phyloP scores from a whole-genome alignment of 1,140 invertebrate genomes.

The Notospermus geniculatus region DNA sequence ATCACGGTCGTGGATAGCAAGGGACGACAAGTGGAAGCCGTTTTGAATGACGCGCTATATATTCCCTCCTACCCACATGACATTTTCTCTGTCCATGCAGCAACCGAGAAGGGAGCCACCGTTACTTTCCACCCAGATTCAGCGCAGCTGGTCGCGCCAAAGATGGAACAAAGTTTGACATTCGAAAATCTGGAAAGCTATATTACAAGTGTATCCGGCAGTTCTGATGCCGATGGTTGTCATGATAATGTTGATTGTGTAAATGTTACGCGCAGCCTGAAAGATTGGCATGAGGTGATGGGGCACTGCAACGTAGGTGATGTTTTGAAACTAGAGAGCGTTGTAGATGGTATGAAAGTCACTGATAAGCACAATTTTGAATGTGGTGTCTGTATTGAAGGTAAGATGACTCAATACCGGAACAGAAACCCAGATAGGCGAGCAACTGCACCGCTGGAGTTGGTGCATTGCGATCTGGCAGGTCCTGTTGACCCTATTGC shows the following conservation, averaged over 20 bases:
- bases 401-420: neutral
- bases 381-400: neutral
- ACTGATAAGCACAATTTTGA: neutral
- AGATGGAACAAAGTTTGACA: constrained; percentile 4
- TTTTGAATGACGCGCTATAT: constrained; percentile 17
- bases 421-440: neutral
- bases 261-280: neutral
- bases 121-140: neutral
- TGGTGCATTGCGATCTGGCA: too few species aligned
- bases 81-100: constrained; percentile 19
- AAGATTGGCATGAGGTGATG: neutral
- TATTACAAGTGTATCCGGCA: too few species aligned
- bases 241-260: neutral
- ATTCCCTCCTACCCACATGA: constrained; percentile 16
- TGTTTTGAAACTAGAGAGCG: neutral
- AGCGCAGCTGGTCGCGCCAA: neutral
- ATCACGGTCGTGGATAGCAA: constrained; percentile 9
- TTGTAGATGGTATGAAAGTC: constrained; percentile 6
- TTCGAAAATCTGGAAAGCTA: neutral
- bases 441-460: constrained; percentile 6
- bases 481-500: constrained; percentile 10
- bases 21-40: neutral
- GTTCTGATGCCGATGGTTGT: too few species aligned
- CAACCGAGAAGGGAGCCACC: constrained; percentile 12
- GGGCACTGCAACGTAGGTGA: constrained; percentile 7